A percentile compares a stretch with the other conserved stretches of the same genome.
Evolutionary conservation across 2,797 vertebrate species (phyloP).

Genomic region (Masticophis lateralis): DNA sequence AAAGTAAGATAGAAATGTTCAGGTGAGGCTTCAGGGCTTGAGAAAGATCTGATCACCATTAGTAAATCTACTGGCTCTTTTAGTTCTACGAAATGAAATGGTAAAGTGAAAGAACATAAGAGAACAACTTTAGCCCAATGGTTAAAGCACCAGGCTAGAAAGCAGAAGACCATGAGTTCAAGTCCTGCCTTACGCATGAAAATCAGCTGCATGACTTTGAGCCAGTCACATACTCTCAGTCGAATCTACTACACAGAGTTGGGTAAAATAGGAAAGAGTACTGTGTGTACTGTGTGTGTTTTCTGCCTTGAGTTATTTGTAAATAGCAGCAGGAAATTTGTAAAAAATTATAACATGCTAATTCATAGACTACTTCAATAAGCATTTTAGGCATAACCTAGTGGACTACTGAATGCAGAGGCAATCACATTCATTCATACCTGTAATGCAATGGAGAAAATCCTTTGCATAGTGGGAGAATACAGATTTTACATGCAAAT

Average conservation of each 20-base stretch:
- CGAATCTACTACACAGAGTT: neutral
- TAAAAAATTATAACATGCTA: neutral
- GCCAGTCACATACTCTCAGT: neutral
- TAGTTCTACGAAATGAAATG: neutral
- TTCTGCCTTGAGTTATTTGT: neutral
- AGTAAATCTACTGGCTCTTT: neutral
- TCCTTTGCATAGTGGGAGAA: neutral
- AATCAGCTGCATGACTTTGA: neutral
- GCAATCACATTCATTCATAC: neutral
- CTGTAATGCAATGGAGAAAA: neutral
- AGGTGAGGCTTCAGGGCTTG: neutral
- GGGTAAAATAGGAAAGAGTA: neutral
- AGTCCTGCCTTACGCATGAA: neutral
- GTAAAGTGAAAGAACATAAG: neutral
- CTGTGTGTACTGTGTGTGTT: neutral
- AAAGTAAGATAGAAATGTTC: neutral
- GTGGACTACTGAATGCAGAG: neutral
- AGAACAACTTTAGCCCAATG: neutral
- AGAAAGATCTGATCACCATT: neutral
- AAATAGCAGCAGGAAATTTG: neutral
- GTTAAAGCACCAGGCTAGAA: neutral
- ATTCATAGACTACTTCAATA: neutral
- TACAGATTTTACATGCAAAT: neutral
- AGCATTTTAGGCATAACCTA: neutral
- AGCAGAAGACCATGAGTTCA: neutral